These are phyloP conservation scores for Acanthacorydalis orientalis DNA, from an alignment of 2,888 invertebrate species.

Conservation along the genomic window DNA sequence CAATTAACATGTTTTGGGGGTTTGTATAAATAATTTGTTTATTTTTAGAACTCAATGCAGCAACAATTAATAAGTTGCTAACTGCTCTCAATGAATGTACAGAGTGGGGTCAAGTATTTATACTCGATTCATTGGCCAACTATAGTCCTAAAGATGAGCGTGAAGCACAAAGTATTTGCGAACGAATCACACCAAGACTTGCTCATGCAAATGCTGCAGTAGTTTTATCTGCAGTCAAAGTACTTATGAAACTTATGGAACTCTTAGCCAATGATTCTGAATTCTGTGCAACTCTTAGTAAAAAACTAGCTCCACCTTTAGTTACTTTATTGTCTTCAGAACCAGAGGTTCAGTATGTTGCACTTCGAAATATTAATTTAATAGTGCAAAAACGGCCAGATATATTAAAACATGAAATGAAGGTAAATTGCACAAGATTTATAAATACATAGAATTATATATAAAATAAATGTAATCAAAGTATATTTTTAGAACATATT, in stretches of 20 bases:
- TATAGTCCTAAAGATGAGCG: conserved; percentile 93
- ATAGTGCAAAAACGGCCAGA: conserved; percentile 99
- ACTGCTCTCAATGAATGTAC: conserved; percentile 99
- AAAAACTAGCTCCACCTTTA: conserved; percentile 96
- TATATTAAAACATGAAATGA: conserved; percentile 98
- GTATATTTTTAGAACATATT: too few species aligned
- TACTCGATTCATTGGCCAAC: conserved; percentile 91
- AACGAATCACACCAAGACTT: conserved; percentile 88
- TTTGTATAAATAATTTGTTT: neutral
- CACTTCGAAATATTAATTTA: conserved; percentile 92
- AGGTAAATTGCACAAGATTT: conserved; percentile 35
- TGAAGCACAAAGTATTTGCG: conserved; percentile 96
- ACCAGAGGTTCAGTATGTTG: conserved; percentile 98
- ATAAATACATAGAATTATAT: too few species aligned
- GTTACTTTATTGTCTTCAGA: conserved; percentile 95
- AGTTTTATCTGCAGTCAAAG: conserved; percentile 95
- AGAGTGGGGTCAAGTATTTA: conserved; percentile 98
- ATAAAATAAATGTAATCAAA: too few species aligned
- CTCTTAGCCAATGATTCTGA: conserved; percentile 88
- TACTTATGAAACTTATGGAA: conserved; percentile 96
- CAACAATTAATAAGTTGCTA: conserved; percentile 92
- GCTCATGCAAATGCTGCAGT: conserved; percentile 99
- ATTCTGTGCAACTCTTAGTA: conserved; percentile 81
- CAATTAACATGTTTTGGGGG: neutral
- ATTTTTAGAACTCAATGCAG: conserved; percentile 75